Base-by-base conservation (phyloP, 2,888 invertebrate genomes). In the Rhodophaea formosa region DNA sequence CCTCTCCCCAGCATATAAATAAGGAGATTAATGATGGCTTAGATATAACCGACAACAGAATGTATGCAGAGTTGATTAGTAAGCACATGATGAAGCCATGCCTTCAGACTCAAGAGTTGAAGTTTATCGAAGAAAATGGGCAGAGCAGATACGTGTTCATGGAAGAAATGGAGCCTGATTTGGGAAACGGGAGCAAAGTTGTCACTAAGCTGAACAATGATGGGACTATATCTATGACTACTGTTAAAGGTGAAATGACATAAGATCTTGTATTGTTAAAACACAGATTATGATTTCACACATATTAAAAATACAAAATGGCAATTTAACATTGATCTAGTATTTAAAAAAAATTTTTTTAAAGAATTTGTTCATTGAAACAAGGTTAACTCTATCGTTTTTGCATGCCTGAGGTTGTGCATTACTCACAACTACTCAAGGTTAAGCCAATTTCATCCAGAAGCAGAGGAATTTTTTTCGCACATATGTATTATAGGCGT, bases 151-250 rank as follows among this genome's bases (percentile, higher is more conserved):
- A 84, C 64, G 73, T 88, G 51, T 78, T 89, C 47, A 67, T 89
- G 16, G 72, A 79, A 0, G 72, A 80, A 32, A 78, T 81, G 1
- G 72, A 73, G 5, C 53, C 71, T 0, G 66, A 72, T 16, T 55
- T 82, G 16, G 75, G 69, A 23, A 62, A 63, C 3, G 70, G 56
- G 8, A 71, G 70, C 46, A 69, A 82, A 43, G 73, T 89, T 44
- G 81, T 90, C 6, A 85, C 87, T 0, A 89, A 84, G 65, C 88
- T 88, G 66, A 87, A 88, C 59, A 75, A 78, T 68, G 88, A 90
- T 80, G 90, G 88, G 1, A 88, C 88, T 63, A 83, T 91, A 66
- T 86, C 88, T 17, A 68, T 89, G 59, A 86, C 84, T 42, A 74
- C 83, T 55, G 66, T 82, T 0, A 76, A 80, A 75, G 88, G 88